These are phyloP conservation scores for Phrynosoma blainvillii DNA, from an alignment of 2,113 vertebrate genomes.

Conservation along the genomic window DNA sequence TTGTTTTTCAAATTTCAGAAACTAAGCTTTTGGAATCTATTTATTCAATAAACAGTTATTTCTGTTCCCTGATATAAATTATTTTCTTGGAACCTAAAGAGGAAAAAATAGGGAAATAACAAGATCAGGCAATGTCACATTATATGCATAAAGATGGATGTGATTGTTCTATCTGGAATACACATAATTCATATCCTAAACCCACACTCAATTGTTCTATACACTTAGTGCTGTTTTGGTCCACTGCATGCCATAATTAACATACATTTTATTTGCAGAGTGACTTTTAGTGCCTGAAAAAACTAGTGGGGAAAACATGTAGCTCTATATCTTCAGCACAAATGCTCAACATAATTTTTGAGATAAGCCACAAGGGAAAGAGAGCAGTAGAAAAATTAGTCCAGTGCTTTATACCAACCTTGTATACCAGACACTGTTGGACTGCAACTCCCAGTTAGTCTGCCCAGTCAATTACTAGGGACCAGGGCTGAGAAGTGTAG, in stretches of 20 bases:
- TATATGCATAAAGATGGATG: neutral
- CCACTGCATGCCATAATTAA: constrained; percentile 41
- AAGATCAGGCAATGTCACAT: neutral
- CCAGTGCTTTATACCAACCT: neutral
- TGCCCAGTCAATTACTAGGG: too few species aligned
- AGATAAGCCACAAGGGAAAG: neutral
- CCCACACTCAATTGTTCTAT: constrained; percentile 11
- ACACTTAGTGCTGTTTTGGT: constrained; percentile 40
- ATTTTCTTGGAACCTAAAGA: neutral
- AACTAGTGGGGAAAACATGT: neutral
- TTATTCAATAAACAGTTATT: neutral
- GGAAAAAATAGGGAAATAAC: neutral
- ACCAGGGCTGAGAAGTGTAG: neutral
- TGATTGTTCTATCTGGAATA: constrained; percentile 20
- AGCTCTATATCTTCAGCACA: neutral
- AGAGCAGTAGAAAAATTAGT: neutral
- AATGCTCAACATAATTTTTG: neutral
- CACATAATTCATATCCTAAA: constrained; percentile 5
- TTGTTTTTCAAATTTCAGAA: neutral
- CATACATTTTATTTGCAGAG: constrained; percentile 25
- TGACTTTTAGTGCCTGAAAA: constrained; percentile 31
- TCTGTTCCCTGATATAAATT: neutral
- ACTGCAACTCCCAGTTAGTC: too few species aligned
- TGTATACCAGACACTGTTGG: too few species aligned
- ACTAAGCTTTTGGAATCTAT: neutral